Evolutionary conservation across 2,797 vertebrate species (phyloP), one percentile per base, ranked within the genome.

Genomic region (Lycodopsis pacificus): DNA sequence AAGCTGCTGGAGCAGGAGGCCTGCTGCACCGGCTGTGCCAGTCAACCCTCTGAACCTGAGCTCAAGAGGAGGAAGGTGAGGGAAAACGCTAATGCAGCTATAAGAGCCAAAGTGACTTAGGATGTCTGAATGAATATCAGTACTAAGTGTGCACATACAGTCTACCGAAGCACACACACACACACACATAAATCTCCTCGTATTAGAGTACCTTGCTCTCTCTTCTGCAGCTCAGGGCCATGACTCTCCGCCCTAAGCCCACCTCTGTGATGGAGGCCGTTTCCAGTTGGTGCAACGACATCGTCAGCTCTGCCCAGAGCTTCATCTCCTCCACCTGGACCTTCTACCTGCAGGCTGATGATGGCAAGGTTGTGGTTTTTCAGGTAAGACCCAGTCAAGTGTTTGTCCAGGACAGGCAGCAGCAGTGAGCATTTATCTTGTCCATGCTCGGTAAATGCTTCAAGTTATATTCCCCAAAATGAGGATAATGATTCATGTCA

Each of bases 281-380:
- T 34, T 97, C 97, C 89, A 95, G 95, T 36, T 97, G 98, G 94
- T 99, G 97, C 93, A 98, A 94, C 0, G 97, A 98, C 88, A 96
- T 99, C 0, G 95, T 99, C 91, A 98, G 95, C 93, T 99, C 98
- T 0, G 97, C 98, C 69, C 98, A 98, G 91, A 97, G 97, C 89
- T 97, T 99, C 84, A 97, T 99, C 90, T 99, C 97, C 86, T 99
- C 98, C 87, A 97, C 98, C 57, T 99, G 98, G 98, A 99, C 98
- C 62, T 99, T 99, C 92, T 99, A 99, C 92, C 94, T 99, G 88
- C 97, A 99, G 94, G 97, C 97, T 0, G 97, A 99, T 0, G 97
- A 97, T 5, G 97, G 97, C 84, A 99, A 98, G 86, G 96, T 98
- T 22, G 95, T 99, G 66, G 97, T 99, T 65, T 99, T 99, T 72